A percentile compares a stretch with the other conserved stretches of the same genome.
These are phyloP conservation scores for Benthosema pterotum DNA, from an alignment of 2,797 vertebrate genomes.

Conservation along the genomic window DNA sequence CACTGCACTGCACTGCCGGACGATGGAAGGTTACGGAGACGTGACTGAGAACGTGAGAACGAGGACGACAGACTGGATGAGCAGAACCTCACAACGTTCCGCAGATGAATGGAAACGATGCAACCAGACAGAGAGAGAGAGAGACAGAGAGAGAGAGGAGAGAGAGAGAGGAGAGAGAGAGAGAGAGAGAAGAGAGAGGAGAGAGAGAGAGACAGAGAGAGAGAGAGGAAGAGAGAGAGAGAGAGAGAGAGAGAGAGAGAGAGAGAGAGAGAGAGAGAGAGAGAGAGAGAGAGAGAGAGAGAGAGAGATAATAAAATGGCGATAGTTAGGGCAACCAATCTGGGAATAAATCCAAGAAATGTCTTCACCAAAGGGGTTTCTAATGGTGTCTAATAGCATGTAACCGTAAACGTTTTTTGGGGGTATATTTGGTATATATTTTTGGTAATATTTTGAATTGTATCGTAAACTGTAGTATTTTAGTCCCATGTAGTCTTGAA, in stretches of 20 bases:
- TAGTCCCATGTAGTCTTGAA: too few relatives aligned
- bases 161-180: slow-evolving; percentile 56
- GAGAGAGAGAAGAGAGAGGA: too few relatives aligned
- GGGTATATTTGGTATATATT: too few relatives aligned
- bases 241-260: slow-evolving; percentile 47
- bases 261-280: slow-evolving; percentile 56
- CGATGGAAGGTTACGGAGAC: slow-evolving; percentile 47
- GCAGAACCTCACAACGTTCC: slow-evolving; percentile 39
- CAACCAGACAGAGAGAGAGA: slow-evolving; percentile 19
- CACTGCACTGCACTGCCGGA: too few relatives aligned
- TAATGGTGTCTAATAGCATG: too few relatives aligned
- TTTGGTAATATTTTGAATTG: too few relatives aligned
- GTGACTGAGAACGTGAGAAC: slow-evolving; percentile 50
- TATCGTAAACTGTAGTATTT: too few relatives aligned
- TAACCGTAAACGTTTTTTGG: too few relatives aligned
- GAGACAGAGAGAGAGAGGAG: slow-evolving; percentile 22
- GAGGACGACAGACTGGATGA: slow-evolving; percentile 47
- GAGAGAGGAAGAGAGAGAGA: slow-evolving; percentile 57
- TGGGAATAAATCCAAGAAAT: too few relatives aligned
- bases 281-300: slow-evolving; percentile 47
- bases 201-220: slow-evolving; percentile 16
- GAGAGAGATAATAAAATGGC: too few relatives aligned
- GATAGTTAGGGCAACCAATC: too few relatives aligned
- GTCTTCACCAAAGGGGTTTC: too few relatives aligned
- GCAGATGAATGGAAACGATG: background rate